Base-by-base conservation (phyloP, 2,113 vertebrate species). In the Chaetodon trifascialis region DNA sequence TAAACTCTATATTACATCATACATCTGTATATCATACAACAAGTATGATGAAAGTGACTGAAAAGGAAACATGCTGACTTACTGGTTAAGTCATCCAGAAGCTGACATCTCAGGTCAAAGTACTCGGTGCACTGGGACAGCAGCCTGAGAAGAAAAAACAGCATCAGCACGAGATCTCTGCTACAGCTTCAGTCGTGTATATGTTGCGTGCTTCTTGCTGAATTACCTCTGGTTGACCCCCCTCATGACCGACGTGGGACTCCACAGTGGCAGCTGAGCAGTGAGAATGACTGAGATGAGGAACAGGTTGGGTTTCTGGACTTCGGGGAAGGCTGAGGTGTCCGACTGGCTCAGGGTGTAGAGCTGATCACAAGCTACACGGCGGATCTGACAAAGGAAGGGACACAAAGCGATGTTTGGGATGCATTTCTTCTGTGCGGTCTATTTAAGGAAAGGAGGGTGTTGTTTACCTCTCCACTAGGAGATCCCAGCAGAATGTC, bases 101-200 rank as follows among this genome's bases (percentile, higher is more conserved):
- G 95, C 60, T 99, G 98, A 88, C 98, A 99, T 64, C 98, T 94
- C 87, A 99, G 92, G 91, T 99, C 98, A 95, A 99, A 99, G 92
- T 99, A 99, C 80, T 99, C 98, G 2, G 97, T 98, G 93, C 98
- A 99, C 67, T 99, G 98, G 52, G 98, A 98, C 80, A 99, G 89
- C 44, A 99, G 94, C 92, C 98, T 99, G 86, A 59, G 85, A 64
- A 93, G 12, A 85, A 38, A 90, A 69, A 14, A 47, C 38, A 86
- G 19, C 21, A 21, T 44, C 23, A 74, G 72, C 19, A 76, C 47
- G 8, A 73, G 11, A 46, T 1, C 5, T 58, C 56, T 63, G 14
- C 9, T 25, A 6, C 34, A 11, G 17, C 21, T 76, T 65, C 11
- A 79, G 15, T 8, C 0, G 23, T 58, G 23, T 58, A 21, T 64